Evolutionary conservation across 2,113 vertebrate genomes (phyloP), one percentile per base, ranked within the genome.

Genomic region (Passer domesticus): DNA sequence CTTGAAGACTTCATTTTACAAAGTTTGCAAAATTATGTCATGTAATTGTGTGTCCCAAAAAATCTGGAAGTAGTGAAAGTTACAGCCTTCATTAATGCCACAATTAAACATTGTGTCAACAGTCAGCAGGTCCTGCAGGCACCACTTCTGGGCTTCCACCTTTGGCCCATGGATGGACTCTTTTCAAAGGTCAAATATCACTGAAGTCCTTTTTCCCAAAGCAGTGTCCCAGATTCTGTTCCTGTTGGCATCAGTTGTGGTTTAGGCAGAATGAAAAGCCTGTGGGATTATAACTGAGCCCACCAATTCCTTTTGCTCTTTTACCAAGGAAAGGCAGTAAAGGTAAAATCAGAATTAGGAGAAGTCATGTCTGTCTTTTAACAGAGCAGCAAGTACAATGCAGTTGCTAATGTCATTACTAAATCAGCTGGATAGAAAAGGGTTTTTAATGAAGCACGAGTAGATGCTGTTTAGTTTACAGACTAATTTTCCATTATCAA

Each of bases 401-500:
- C 66, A 47, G 15, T 73, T 90, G 53, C 59, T 76, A 49, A 11
- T 95, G 53, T 55, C 46, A 73, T 80, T 80, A 77, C 15, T 30
- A 3, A 86, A 80, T 73, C 83, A 92, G 62, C 44, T 88, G 79
- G 63, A 46, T 90, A 30, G 68, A 86, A 95, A 86, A 88, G 68
- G 17, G n/a, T 88, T 95, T 90, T 70, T 94, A 73, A 88, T 83
- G 86, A 92, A 93, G 72, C 53, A 68, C 44, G 41, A 63, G 83
- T 92, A 88, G 75, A 63, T 88, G 58, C 46, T 83, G 7, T 73
- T 95, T 83, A 28, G 58, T 76, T 93, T 92, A 53, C 63, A 90
- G 63, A 80, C 58, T 73, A 73, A 53, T 94, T 92, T 86, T 94
- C 67, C 63, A 53, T 94, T 92, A 94, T 59, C 49, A 73, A 86